Percentiles rank a stretch among this genome's conserved stretches.
Conservation (phyloP, 2,888 invertebrate genomes). For the Physocephala rufipes region DNA sequence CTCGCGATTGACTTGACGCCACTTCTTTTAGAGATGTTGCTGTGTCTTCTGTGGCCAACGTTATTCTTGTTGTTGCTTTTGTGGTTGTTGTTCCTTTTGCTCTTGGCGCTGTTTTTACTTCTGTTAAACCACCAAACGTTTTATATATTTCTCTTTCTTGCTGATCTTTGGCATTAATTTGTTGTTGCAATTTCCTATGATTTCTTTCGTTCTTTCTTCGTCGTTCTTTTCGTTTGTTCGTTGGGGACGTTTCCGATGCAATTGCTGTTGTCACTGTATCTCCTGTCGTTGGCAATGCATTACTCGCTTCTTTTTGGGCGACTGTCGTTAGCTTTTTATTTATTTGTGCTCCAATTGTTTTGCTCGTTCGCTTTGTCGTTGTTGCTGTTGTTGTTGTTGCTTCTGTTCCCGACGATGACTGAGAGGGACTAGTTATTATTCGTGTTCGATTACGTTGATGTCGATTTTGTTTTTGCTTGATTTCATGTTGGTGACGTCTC, state of each 20-base stretch:
- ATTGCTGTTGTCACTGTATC: constrained; percentile 41
- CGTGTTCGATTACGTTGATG: constrained; percentile 47
- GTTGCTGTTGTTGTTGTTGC: constrained; percentile 42
- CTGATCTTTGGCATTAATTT: constrained; percentile 43
- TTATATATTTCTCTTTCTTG: constrained; percentile 43
- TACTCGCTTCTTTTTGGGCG: not conserved
- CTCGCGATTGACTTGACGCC: not conserved
- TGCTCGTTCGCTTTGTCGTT: constrained; percentile 37
- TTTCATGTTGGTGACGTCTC: constrained; percentile 59
- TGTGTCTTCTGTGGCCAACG: too few species aligned
- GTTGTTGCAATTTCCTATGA: constrained; percentile 39
- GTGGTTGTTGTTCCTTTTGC: not conserved
- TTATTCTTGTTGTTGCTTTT: too few species aligned
- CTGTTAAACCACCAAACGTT: constrained; percentile 19
- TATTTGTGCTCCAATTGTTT: constrained; percentile 41
- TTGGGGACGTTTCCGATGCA: constrained; percentile 50
- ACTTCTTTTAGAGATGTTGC: constrained; percentile 44
- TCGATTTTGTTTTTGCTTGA: constrained; percentile 53
- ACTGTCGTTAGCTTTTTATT: constrained; percentile 43
- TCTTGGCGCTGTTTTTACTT: constrained; percentile 41
- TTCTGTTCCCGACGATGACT: constrained; percentile 44
- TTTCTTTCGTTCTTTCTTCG: constrained; percentile 55
- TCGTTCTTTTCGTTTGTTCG: constrained; percentile 57
- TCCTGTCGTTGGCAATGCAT: constrained; percentile 14
- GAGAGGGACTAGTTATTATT: constrained; percentile 46